Percentiles rank a stretch among this genome's conserved stretches.
Evolutionary conservation across 2,113 vertebrate genomes (phyloP).

Genomic region (Cygnus atratus): DNA sequence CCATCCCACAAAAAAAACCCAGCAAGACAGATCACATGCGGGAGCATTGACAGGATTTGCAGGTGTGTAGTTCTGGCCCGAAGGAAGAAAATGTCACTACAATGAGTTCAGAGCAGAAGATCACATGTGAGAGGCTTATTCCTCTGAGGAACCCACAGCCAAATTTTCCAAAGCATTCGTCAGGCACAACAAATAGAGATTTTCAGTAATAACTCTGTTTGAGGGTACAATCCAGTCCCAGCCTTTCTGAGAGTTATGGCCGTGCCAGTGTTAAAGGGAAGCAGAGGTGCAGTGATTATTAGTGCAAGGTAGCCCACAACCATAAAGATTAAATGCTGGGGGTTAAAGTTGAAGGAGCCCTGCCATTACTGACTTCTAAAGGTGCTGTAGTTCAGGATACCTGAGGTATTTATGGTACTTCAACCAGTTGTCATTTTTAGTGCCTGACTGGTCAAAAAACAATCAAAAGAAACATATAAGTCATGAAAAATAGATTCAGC

Average conservation of each 20-base stretch:
- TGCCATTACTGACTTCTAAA: background rate
- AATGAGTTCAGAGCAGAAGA: background rate
- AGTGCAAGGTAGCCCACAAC: background rate
- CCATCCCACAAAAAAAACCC: background rate
- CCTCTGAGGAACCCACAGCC: background rate
- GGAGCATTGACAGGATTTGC: background rate
- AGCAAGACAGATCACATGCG: background rate
- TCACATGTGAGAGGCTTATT: rapidly evolving
- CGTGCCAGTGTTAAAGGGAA: background rate
- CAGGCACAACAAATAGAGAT: background rate
- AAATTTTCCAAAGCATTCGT: background rate
- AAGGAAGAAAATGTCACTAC: background rate
- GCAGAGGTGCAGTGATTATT: background rate
- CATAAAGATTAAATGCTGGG: background rate
- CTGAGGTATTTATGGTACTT: background rate
- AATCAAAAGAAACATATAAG: background rate
- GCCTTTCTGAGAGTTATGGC: background rate
- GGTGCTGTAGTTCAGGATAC: background rate
- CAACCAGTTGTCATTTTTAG: slow-evolving; percentile 5
- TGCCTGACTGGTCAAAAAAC: background rate
- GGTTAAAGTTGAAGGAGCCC: background rate
- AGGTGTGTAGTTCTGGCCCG: background rate
- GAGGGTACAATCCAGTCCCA: background rate
- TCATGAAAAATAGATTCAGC: background rate
- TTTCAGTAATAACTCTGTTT: background rate